Evolutionary conservation across 2,888 invertebrate genomes (phyloP), one percentile per base, ranked within the genome.

Genomic region (Pheosia gnoma): DNA sequence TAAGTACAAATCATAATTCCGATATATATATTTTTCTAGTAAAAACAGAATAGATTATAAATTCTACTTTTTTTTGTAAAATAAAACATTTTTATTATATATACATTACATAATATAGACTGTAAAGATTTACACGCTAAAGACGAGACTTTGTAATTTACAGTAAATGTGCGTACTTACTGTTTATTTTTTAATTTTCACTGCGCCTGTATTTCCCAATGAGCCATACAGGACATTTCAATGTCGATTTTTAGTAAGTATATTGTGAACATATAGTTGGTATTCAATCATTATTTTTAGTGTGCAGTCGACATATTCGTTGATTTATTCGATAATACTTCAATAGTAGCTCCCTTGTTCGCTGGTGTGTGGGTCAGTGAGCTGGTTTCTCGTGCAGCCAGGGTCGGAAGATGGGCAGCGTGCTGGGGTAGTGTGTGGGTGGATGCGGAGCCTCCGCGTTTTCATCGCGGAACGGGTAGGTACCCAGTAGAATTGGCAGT

Each of bases 381-480:
- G 75, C 77, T 10, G 88, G 88, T 58, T 93, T 92, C 67, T 97
- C 97, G 81, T 97, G 96, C 61, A 97, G 94, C 97, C 97, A 97
- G 54, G 98, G 98, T 72, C 98, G 94, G 90, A 98, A 98, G 75
- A 98, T 97, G 56, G 98, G 98, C 84, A 98, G 91, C 55, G 98
- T 98, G 72, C 97, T 97, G 59, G 98, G 98, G 91, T 98, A 98
- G 90, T 98, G 97, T n/a, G 98, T 97, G 72, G 97, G 97, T 45
- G 79, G 72, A 25, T 96, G 95, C 80, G 97, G 97, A 41, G 96
- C 94, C 38, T 95, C 95, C 5, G 95, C 94, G 51, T 94, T 92
- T 63, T 95, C 95, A 63, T 95, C 95, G 70, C 95, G 94, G 84
- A 98, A 95, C 1, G 98, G 98, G 89, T 98, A 98, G 11, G 98